Evolutionary conservation across 2,888 invertebrate species (phyloP).

Genomic region (Eristalinus aeneus): DNA sequence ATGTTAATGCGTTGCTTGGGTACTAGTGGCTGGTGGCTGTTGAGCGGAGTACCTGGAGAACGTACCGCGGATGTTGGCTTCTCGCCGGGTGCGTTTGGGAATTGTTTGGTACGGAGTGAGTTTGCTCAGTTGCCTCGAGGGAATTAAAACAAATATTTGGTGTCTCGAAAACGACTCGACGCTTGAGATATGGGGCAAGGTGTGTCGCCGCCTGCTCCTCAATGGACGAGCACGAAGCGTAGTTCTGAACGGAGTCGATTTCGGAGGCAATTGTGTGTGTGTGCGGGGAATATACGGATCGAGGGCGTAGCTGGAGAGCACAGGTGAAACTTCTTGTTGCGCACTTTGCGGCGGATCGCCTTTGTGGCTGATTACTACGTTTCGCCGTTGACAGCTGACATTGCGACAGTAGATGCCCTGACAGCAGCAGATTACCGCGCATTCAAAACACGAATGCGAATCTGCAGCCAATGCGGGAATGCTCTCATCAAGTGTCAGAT

Average conservation of each 20-base stretch:
- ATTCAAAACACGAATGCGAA: not conserved
- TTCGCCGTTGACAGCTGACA: not conserved
- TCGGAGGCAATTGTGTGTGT: not conserved
- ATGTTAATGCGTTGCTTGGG: constrained; percentile 54
- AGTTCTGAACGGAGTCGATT: not conserved
- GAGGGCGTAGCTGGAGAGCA: not conserved
- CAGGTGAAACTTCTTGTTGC: not conserved
- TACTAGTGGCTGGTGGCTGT: too few species aligned
- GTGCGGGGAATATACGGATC: not conserved
- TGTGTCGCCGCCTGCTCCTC: not conserved
- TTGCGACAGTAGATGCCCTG: not conserved
- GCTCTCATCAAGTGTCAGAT: not conserved
- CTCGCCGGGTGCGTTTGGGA: not conserved
- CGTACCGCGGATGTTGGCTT: constrained; percentile 48
- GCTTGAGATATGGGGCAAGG: not conserved
- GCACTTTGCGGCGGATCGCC: not conserved
- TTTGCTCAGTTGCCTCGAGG: not conserved
- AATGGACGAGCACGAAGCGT: not conserved
- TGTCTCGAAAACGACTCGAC: not conserved
- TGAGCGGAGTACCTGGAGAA: not conserved
- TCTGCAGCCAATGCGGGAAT: not conserved
- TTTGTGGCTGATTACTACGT: not conserved
- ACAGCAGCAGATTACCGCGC: not conserved
- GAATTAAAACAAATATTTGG: not conserved
- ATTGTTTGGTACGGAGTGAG: not conserved